Evolutionary conservation across 1,140 invertebrate species (phyloP), one percentile per base, ranked within the genome.

Genomic region (Tetranychus cinnabarinus): DNA sequence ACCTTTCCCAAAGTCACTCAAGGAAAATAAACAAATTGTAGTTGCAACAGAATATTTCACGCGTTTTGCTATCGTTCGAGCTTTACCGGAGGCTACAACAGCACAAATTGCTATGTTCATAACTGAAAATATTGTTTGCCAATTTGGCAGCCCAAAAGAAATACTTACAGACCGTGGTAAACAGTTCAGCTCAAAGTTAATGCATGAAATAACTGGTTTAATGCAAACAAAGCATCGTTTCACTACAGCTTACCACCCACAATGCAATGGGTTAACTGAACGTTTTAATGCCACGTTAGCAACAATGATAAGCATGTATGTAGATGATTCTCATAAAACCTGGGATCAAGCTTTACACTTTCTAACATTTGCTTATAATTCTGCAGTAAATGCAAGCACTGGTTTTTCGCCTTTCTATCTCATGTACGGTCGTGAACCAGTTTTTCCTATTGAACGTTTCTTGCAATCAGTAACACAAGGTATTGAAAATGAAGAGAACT

Each of bases 351-450:
- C 68, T 8, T 60, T 75, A 2, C 67, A 66, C 1, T 69, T 70
- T 23, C 73, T 72, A 1, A 70, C 69, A 7, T 75, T 74, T 64
- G 69, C 68, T 8, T 73, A 75, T 60, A 77, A 77, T 48, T 72
- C 72, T 1, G 67, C 71, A 15, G 37, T 68, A 2, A 75, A 77
- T 61, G 63, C 63, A 52, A 65, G 69, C 0, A 76, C 71, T 0
- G 66, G 68, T 15, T 72, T 67, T 63, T 63, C 70, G 8, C 72
- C 74, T 2, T 71, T 72, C 58, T 71, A 74, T 67, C 42, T 77
- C 4, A 13, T 76, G n/a, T 75, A 72, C 58, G 74, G 74, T 6
- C 62, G 64, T 57, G 69, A 71, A 62, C 67, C 72, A n/a, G 66
- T 33, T 13, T 13, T 39, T 12, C 55, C 61, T 1, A 39, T 42